These are phyloP conservation scores for Stichopus horrens DNA, from an alignment of 53 echinoderm and acorn worm genomes.

Conservation along the genomic window DNA sequence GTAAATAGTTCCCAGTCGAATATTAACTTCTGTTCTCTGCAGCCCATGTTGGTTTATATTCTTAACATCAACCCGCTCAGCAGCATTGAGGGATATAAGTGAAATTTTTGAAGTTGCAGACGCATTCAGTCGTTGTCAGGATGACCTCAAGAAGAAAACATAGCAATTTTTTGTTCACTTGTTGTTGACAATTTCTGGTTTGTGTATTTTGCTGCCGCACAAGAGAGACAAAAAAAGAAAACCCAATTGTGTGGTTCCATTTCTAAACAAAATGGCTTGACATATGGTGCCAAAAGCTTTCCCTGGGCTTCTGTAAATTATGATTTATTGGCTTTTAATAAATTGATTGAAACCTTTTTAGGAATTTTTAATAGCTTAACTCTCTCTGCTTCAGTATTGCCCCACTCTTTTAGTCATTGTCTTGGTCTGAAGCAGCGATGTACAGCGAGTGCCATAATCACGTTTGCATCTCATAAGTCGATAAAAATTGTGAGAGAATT, in stretches of 20 bases:
- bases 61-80: background rate
- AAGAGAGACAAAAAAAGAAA: background rate
- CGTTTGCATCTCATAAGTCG: too few species aligned
- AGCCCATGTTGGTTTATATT: background rate
- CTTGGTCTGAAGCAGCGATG: too few species aligned
- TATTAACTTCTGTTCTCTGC: background rate
- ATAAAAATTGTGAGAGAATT: too few species aligned
- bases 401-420: too few species aligned
- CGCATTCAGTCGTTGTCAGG: background rate
- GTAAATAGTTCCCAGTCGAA: conserved; percentile 10
- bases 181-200: background rate
- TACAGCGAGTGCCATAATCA: too few species aligned
- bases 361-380: background rate
- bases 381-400: too few species aligned
- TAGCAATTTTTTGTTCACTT: background rate
- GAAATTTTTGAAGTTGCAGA: background rate
- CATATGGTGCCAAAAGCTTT: background rate
- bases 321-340: background rate
- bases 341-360: background rate
- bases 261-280: background rate
- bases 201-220: background rate
- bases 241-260: background rate
- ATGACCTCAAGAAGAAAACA: background rate
- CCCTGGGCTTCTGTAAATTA: background rate
- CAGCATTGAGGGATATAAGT: background rate